Base-by-base conservation (phyloP, 1,140 invertebrate species). In the Drosophila bocki region DNA sequence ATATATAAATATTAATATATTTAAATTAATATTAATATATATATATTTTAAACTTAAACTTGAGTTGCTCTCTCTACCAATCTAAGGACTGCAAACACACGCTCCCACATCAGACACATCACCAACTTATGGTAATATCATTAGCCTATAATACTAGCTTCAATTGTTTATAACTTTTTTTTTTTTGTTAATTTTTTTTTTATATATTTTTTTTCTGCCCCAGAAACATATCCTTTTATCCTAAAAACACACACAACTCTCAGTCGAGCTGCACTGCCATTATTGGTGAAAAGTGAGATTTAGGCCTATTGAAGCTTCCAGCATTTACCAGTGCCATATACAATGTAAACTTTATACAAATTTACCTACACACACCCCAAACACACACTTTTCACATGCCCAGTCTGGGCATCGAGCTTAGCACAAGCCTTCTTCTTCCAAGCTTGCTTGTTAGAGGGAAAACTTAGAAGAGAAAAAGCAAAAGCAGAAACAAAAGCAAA, bases 351-450 rank as follows among this genome's bases (percentile, higher is more conserved):
- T 75, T 50, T 65, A 75, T 76, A 65, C 44, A 75, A 58, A 47
- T 48, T 75, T 69, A 77, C 37, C 48, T 5, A 19, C 44, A 17
- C 12, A 22, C 22, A 22, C 22, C 22, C 19, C 17, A 45, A 32
- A 59, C 7, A 35, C 13, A 45, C 44, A 41, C 53, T 45, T 29
- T 51, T 33, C 50, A 22, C 35, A 56, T 39, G 53, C 58, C 61
- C 39, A 42, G 56, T 61, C 54, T 64, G 39, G 62, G 62, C 82
- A 84, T 75, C 74, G 82, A 86, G 82, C 82, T 85, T 85, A 86
- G 75, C 51, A 81, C 78, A 65, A 78, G 82, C 82, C 67, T 83
- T 64, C 81, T 72, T 72, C 68, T 71, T 71, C 44, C 67, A 35
- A 72, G 69, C 68, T 13, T 37, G 69, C 69, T 72, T 72, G 69